phyloP scores from a whole-genome alignment of 2,797 vertebrate genomes.

The Helostoma temminkii region DNA sequence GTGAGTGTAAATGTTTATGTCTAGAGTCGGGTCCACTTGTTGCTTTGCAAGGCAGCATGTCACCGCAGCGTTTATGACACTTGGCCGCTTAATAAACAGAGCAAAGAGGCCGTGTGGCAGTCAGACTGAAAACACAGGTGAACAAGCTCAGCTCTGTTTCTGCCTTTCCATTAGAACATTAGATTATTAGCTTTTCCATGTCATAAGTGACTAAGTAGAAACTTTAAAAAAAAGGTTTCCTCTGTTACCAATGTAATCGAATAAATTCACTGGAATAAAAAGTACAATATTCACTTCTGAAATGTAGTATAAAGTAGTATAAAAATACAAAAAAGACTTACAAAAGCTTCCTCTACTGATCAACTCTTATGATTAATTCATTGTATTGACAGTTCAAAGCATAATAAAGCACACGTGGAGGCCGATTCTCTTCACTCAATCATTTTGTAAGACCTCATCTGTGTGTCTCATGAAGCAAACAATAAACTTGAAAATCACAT shows the following conservation, averaged over 20 bases:
- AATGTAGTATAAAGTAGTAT: background rate
- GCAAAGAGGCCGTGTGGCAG: constrained; percentile 38
- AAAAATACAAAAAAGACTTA: background rate
- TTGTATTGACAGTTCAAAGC: constrained; percentile 7
- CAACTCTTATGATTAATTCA: constrained; percentile 22
- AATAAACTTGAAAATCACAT: constrained; percentile 26
- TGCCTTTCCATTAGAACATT: constrained; percentile 61
- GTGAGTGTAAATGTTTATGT: constrained; percentile 46
- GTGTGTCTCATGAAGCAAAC: constrained; percentile 17
- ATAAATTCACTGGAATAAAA: background rate
- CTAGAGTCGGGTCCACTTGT: constrained; percentile 34
- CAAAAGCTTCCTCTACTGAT: constrained; percentile 14
- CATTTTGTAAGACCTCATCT: constrained; percentile 18
- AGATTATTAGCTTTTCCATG: constrained; percentile 57
- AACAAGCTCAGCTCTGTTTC: constrained; percentile 67
- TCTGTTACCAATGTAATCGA: background rate
- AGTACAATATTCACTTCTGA: background rate
- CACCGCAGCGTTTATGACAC: constrained; percentile 57
- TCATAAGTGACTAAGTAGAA: no score
- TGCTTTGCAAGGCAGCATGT: constrained; percentile 38
- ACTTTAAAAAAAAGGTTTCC: constrained; percentile 34
- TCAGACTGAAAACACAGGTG: constrained; percentile 12
- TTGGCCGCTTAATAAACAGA: constrained; percentile 53
- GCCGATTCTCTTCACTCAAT: background rate
- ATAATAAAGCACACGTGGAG: constrained; percentile 31